phyloP scores from a whole-genome alignment of 2,113 vertebrate species.

The Corvus hawaiiensis region DNA sequence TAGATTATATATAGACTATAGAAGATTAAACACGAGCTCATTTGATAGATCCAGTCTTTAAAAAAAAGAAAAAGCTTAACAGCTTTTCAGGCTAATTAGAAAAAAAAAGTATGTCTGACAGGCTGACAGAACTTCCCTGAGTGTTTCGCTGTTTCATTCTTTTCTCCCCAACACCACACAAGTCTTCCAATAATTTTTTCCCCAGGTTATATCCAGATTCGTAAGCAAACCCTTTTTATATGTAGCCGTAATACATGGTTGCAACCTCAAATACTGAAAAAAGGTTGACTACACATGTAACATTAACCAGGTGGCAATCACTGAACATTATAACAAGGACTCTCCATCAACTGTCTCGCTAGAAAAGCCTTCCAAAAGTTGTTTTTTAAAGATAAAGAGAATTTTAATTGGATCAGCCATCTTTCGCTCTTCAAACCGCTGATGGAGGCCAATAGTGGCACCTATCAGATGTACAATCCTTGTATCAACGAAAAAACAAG shows the following conservation, averaged over 20 bases:
- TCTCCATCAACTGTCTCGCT: background rate
- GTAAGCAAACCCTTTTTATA: background rate
- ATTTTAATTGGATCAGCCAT: constrained; percentile 4
- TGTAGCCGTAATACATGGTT: background rate
- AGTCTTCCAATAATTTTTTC: background rate
- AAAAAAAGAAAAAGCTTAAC: background rate
- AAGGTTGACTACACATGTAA: background rate
- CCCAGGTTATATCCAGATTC: background rate
- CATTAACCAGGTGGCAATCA: background rate
- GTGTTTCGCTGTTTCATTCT: background rate
- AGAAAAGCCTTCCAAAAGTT: background rate
- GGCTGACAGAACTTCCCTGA: background rate
- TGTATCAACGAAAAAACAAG: background rate
- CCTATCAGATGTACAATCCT: background rate
- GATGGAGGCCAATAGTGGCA: background rate
- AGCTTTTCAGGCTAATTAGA: constrained; percentile 24
- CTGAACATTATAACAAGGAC: background rate
- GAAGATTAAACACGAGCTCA: constrained; percentile 26
- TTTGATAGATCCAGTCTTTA: background rate
- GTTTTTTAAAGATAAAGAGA: background rate
- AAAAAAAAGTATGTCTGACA: background rate
- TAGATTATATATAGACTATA: background rate
- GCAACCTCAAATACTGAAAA: background rate
- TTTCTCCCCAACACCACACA: background rate
- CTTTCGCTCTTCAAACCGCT: background rate